These are phyloP conservation scores for Phoxinus phoxinus DNA, from an alignment of 2,113 vertebrate species.

Conservation along the genomic window DNA sequence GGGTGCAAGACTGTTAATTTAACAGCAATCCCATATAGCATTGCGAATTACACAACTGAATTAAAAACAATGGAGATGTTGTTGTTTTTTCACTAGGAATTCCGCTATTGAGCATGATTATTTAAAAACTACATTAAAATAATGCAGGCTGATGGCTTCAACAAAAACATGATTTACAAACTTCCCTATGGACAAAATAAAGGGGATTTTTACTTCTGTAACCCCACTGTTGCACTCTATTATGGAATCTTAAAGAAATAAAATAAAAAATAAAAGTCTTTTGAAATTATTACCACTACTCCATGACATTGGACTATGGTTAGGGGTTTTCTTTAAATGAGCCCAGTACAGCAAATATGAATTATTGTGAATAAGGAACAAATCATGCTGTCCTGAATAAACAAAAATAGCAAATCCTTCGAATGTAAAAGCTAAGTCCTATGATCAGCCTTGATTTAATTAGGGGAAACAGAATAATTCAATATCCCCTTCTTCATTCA, in stretches of 20 bases:
- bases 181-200: neutral
- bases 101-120: neutral
- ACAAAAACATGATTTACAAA: too few relatives aligned
- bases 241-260: neutral
- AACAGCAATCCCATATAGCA: neutral
- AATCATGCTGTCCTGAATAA: neutral
- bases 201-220: neutral
- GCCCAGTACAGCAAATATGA: neutral
- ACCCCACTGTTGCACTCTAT: neutral
- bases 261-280: neutral
- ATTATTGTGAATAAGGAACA: neutral
- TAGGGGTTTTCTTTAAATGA: neutral
- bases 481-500: neutral
- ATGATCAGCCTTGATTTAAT: slow-evolving; percentile 5
- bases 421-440: neutral
- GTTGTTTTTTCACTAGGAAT: neutral
- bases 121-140: neutral
- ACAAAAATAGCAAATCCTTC: neutral
- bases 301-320: neutral
- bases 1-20: neutral
- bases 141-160: too few relatives aligned
- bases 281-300: neutral
- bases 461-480: neutral
- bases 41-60: neutral
- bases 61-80: neutral